Conservation (phyloP, 2,113 vertebrate species). For the Marcusenius ussheri region DNA sequence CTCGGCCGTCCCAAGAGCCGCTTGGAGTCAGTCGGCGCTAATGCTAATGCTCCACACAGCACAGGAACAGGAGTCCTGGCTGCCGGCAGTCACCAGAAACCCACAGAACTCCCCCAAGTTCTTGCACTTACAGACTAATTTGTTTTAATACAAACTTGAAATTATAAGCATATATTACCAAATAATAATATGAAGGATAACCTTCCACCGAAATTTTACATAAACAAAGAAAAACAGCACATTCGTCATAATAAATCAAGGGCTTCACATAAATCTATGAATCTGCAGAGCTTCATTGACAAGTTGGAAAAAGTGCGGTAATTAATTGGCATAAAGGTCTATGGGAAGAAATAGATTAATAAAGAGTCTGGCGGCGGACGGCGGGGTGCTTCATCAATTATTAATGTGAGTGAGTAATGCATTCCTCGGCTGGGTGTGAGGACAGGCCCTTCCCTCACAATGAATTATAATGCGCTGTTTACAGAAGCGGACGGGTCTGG, state of each 20-base stretch:
- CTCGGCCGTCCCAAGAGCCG: neutral
- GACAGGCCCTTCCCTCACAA: neutral
- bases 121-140: neutral
- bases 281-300: slow-evolving; percentile 1
- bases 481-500: neutral
- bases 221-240: neutral
- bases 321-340: slow-evolving; percentile 14
- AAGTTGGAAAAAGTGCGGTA: neutral
- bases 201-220: neutral
- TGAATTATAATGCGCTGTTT: slow-evolving; percentile 6
- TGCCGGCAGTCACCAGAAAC: neutral
- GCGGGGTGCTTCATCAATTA: slow-evolving; percentile 8
- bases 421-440: neutral
- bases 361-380: slow-evolving; percentile 1
- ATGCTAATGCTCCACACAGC: neutral
- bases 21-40: neutral
- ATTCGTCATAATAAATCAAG: neutral
- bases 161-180: neutral
- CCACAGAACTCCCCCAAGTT: neutral
- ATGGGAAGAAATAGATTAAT: slow-evolving; percentile 17
- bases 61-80: neutral
- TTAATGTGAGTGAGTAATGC: slow-evolving; percentile 5
- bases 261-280: neutral
- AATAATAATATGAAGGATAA: neutral
- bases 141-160: neutral